Conservation (phyloP, 2,888 invertebrate species). For the Abscondita cerata region DNA sequence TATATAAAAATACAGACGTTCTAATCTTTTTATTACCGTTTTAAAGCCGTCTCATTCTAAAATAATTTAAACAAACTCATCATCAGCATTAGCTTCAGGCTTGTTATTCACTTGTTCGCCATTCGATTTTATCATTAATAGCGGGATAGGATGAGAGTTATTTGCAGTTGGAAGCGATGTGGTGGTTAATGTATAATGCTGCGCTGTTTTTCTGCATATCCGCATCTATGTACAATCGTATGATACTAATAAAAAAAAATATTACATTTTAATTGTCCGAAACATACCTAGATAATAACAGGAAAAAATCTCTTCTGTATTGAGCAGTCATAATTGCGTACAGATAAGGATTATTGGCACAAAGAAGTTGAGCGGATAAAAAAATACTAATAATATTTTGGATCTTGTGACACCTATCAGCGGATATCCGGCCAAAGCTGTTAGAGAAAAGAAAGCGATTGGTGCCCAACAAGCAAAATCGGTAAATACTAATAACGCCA, state of each 20-base stretch:
- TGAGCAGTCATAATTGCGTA: constrained; percentile 91
- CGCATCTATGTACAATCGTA: no score
- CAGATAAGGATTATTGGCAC: constrained; percentile 91
- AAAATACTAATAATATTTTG: constrained; percentile 85
- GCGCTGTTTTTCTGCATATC: constrained; percentile 61
- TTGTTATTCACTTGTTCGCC: constrained; percentile 40
- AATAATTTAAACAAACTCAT: constrained; percentile 40
- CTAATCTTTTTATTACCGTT: no score
- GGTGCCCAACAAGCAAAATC: constrained; percentile 88
- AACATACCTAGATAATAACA: constrained; percentile 69
- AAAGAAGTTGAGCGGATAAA: constrained; percentile 91
- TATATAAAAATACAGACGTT: no score
- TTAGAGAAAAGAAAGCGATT: constrained; percentile 87
- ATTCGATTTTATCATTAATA: constrained; percentile 41
- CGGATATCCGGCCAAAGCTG: constrained; percentile 84
- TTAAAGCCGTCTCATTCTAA: not conserved
- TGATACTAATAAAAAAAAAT: no score
- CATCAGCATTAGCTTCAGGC: constrained; percentile 36
- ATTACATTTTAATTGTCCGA: not conserved
- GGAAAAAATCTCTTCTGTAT: constrained; percentile 78
- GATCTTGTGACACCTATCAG: constrained; percentile 83
- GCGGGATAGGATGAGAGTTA: constrained; percentile 48
- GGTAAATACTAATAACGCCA: constrained; percentile 86
- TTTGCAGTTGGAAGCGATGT: constrained; percentile 50
- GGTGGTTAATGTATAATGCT: constrained; percentile 60